These are phyloP conservation scores for Macroramphosus scolopax DNA, from an alignment of 2,797 vertebrate species.

Conservation along the genomic window DNA sequence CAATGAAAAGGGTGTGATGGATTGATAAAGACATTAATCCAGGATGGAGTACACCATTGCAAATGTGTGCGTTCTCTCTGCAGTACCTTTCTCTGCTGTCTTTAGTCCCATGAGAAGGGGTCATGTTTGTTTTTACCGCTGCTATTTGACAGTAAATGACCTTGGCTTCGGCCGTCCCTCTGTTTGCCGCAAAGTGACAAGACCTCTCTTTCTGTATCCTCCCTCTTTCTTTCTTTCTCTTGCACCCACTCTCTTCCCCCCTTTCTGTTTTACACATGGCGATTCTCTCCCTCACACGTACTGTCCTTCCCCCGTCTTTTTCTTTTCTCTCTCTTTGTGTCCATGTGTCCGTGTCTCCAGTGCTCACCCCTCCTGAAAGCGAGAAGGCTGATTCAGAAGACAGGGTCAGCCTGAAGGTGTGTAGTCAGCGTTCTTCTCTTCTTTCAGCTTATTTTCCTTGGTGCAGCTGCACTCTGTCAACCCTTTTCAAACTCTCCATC, in stretches of 20 bases:
- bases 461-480: conserved; percentile 7
- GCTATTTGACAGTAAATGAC: conserved; percentile 52
- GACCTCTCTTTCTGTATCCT: conserved; percentile 10
- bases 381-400: conserved; percentile 80
- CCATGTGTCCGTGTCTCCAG: conserved; percentile 53
- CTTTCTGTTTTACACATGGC: conserved; percentile 8
- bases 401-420: conserved; percentile 77
- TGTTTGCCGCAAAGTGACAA: conserved; percentile 52
- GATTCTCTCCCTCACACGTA: conserved; percentile 8
- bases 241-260: background rate
- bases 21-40: conserved; percentile 14
- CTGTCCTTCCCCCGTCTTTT: conserved; percentile 12
- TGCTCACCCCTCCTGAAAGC: conserved; percentile 77
- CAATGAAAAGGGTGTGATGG: no score
- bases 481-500: conserved; percentile 7
- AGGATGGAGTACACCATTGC: background rate
- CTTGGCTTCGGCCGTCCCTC: conserved; percentile 48
- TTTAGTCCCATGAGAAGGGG: conserved; percentile 50
- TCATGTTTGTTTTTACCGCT: conserved; percentile 57
- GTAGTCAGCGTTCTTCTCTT: conserved; percentile 47
- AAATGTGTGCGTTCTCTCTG: conserved; percentile 18
- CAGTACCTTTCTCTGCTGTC: conserved; percentile 32
- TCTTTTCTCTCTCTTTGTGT: conserved; percentile 9
- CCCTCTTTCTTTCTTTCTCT: no score
- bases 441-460: conserved; percentile 23